phyloP scores from a whole-genome alignment of 2,888 invertebrate species.

The Pomacea canaliculata region DNA sequence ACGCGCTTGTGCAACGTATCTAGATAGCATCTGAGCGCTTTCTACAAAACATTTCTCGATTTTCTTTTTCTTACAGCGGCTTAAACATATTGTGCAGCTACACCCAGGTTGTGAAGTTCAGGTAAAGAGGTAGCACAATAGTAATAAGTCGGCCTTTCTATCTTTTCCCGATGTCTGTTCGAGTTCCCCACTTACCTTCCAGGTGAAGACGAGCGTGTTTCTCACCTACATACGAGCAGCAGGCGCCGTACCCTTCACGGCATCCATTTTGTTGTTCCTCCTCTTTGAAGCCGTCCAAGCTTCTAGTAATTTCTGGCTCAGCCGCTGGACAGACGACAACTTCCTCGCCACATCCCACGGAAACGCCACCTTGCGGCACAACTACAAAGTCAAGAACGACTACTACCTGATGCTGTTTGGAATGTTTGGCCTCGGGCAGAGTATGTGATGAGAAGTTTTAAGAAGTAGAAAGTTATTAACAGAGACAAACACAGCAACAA shows the following conservation, averaged over 20 bases:
- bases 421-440: slow-evolving; percentile 25
- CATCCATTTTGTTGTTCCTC: slow-evolving; percentile 27
- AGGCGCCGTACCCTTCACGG: slow-evolving; percentile 21
- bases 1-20: no score
- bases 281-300: slow-evolving; percentile 59
- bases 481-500: no score
- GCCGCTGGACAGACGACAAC: slow-evolving; percentile 65
- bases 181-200: background rate
- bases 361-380: background rate
- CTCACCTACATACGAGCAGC: slow-evolving; percentile 59
- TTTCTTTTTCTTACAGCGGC: no score
- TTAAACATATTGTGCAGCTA: no score
- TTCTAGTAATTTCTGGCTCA: slow-evolving; percentile 65
- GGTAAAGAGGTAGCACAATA: no score
- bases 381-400: background rate
- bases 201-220: slow-evolving; percentile 65
- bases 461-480: no score
- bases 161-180: background rate
- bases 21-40: no score
- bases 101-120: no score
- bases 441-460: slow-evolving; percentile 1
- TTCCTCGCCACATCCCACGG: slow-evolving; percentile 23
- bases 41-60: no score
- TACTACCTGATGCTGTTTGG: slow-evolving; percentile 30
- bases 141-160: no score